phyloP scores from a whole-genome alignment of 1,140 invertebrate genomes.

The Armadillidium nasatum region DNA sequence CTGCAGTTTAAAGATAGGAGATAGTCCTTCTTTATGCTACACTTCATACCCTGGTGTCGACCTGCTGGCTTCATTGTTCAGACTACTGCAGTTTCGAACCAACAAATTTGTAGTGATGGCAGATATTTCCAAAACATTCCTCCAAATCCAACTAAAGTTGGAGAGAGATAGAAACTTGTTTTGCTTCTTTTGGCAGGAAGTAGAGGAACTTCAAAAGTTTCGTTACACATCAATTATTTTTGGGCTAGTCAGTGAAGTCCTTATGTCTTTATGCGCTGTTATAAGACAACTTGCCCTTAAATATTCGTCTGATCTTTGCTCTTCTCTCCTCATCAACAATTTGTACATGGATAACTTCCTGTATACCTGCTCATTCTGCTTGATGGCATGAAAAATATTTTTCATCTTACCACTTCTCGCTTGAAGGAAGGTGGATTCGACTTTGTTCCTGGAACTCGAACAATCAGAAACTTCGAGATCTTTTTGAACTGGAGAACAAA shows the following conservation, averaged over 20 bases:
- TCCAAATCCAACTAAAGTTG: constrained; percentile 24
- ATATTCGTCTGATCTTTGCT: background rate
- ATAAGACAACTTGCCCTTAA: background rate
- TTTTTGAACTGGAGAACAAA: no score
- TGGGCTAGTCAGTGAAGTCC: constrained; percentile 21
- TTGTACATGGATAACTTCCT: constrained; percentile 12
- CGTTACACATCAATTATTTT: constrained; percentile 23
- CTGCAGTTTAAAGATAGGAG: constrained; percentile 26
- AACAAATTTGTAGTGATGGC: constrained; percentile 21
- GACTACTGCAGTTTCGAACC: constrained; percentile 16
- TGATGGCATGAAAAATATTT: background rate
- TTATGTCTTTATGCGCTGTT: constrained; percentile 23
- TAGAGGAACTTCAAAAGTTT: constrained; percentile 7
- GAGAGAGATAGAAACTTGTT: constrained; percentile 21
- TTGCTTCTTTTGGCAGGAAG: constrained; percentile 25
- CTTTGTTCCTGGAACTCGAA: no score
- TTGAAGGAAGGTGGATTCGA: no score
- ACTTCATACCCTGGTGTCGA: constrained; percentile 21
- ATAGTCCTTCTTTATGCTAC: constrained; percentile 29
- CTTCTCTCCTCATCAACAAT: background rate
- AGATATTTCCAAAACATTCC: constrained; percentile 28
- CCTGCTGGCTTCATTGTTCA: constrained; percentile 17
- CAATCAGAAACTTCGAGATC: no score
- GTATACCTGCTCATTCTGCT: background rate
- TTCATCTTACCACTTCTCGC: background rate